Conservation (phyloP, 2,797 vertebrate species). For the Mormyrops boulengeri region DNA sequence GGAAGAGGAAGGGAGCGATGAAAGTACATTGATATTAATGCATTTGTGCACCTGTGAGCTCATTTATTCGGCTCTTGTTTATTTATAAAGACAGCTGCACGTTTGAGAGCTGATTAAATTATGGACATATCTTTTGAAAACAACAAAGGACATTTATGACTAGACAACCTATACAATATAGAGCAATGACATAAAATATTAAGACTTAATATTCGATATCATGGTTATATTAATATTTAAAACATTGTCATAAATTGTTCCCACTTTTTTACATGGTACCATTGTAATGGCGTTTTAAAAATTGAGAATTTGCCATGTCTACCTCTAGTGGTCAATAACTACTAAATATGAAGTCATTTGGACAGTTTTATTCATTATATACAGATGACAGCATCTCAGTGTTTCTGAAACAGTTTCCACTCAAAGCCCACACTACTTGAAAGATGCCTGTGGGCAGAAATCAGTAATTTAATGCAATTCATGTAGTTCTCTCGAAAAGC, state of each 20-base stretch:
- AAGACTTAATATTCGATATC: background rate
- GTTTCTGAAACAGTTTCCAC: background rate
- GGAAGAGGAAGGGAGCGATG: background rate
- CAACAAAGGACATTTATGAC: background rate
- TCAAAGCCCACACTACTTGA: background rate
- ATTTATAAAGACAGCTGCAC: background rate
- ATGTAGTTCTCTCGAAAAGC: background rate
- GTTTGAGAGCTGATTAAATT: background rate
- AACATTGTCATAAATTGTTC: background rate
- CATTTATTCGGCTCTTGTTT: background rate
- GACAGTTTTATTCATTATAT: background rate
- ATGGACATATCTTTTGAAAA: background rate
- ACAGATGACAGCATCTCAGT: background rate
- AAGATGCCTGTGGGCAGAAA: background rate
- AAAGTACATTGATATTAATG: background rate
- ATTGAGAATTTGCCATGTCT: background rate
- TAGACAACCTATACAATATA: background rate
- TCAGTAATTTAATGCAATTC: background rate
- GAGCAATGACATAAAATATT: background rate
- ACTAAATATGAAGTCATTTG: background rate
- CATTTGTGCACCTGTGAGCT: background rate
- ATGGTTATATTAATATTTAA: background rate
- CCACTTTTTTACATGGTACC: background rate
- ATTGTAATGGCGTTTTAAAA: background rate
- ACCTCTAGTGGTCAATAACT: background rate